These are phyloP conservation scores for Alca torda DNA, from an alignment of 2,797 vertebrate genomes.

Conservation along the genomic window DNA sequence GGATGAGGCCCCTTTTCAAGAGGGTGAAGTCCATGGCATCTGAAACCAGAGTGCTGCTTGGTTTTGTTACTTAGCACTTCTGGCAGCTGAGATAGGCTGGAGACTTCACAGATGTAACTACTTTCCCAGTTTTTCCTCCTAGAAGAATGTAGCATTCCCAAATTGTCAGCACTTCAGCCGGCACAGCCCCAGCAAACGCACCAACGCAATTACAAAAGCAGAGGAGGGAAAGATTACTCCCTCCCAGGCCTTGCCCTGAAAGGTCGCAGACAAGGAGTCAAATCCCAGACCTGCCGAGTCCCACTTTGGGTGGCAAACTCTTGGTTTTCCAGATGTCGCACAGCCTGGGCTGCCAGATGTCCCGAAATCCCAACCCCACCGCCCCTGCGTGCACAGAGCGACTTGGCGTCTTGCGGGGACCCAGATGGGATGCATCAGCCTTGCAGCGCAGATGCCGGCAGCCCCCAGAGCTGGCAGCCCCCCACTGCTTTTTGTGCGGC, in stretches of 20 bases:
- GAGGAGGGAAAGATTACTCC: background rate
- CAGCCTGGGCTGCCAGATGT: background rate
- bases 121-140: constrained; percentile 1
- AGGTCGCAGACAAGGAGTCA: background rate
- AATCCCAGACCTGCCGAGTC: background rate
- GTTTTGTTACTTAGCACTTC: background rate
- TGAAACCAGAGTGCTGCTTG: fast-evolving
- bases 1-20: background rate
- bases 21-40: fast-evolving
- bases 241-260: background rate
- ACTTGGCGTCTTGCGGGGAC: background rate
- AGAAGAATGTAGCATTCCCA: background rate
- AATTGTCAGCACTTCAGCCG: background rate
- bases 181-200: background rate
- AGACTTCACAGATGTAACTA: background rate
- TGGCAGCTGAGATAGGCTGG: background rate
- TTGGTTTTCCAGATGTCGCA: background rate
- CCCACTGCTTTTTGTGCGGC: fast-evolving
- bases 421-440: background rate
- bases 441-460: background rate
- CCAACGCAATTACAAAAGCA: background rate
- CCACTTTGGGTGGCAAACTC: background rate
- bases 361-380: fast-evolving
- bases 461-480: background rate
- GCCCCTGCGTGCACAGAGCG: fast-evolving